These are phyloP conservation scores for Jordanella pulchra DNA, from an alignment of 2,797 vertebrate species.

Conservation along the genomic window DNA sequence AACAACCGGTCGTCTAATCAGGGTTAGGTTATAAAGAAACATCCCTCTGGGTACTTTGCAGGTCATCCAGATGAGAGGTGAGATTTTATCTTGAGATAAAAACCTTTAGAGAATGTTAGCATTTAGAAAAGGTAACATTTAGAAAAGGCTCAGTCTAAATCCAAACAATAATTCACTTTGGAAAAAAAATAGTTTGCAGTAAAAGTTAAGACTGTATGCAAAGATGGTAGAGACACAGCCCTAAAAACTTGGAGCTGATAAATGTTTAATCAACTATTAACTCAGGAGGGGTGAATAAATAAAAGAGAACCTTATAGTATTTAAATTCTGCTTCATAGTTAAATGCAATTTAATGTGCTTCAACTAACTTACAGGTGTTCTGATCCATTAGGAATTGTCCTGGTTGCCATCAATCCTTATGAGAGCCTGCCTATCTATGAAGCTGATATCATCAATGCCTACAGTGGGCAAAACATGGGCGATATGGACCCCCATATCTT, in stretches of 20 bases:
- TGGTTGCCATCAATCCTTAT: conserved; percentile 98
- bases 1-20: neutral
- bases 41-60: too few species aligned
- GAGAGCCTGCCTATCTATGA: conserved; percentile 95
- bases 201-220: neutral
- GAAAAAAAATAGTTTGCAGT: neutral
- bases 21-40: too few species aligned
- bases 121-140: too few species aligned
- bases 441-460: conserved; percentile 93
- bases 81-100: too few species aligned
- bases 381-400: conserved; percentile 86
- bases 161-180: too few species aligned
- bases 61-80: too few species aligned
- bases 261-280: neutral
- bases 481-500: conserved; percentile 99
- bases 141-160: too few species aligned
- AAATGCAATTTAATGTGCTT: neutral
- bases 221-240: neutral
- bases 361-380: neutral
- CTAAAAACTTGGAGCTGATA: neutral
- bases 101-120: too few species aligned
- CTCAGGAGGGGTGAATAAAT: neutral
- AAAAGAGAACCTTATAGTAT: neutral
- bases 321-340: neutral
- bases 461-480: conserved; percentile 95